Base-by-base conservation (phyloP, 2,113 vertebrate genomes). In the Onychorhynchus coronatus region DNA sequence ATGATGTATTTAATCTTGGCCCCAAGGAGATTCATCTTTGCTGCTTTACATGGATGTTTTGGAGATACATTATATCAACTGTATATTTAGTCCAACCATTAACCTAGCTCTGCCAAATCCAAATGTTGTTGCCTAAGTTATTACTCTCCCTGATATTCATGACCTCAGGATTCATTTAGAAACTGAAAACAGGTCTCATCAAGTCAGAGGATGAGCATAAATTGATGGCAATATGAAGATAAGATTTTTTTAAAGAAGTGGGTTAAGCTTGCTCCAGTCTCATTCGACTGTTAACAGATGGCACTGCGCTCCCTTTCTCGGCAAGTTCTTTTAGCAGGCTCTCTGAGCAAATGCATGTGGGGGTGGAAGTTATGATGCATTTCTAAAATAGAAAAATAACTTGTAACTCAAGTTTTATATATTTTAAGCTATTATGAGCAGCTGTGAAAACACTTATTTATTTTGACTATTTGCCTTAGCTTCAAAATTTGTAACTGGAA, bases 371-470 rank as follows among this genome's bases (percentile, higher is more conserved):
- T 95, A 95, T 95, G 94, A 95, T 95, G 96, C 91, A 81, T 93
- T 84, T 95, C 80, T 84, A 30, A 95, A 95, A 82, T 42, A 74
- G 52, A 93, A 84, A 96, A 96, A 92, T 92, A 61, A 73, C 94
- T 88, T 85, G 19, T 55, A 96, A 95, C 44, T 89, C 61, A 86
- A 68, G 65, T 65, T 91, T 92, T 89, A 71, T 96, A n/a, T 87
- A 87, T 91, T 93, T 95, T 71, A 86, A 92, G 55, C 89, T 74
- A 71, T 95, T 93, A 95, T 52, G 65, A 95, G 70, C 96, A 95
- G 96, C 96, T 96, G 96, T 95, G 94, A 96, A 96, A 95, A 96
- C 95, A 93, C 35, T 31, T 89, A 85, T 95, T 97, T 97, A 96
- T 95, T 96, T 95, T 92, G 86, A 93, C 86, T 95, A 78, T 96